Conservation (phyloP, 2,113 vertebrate species). For the Jaculus jaculus region DNA sequence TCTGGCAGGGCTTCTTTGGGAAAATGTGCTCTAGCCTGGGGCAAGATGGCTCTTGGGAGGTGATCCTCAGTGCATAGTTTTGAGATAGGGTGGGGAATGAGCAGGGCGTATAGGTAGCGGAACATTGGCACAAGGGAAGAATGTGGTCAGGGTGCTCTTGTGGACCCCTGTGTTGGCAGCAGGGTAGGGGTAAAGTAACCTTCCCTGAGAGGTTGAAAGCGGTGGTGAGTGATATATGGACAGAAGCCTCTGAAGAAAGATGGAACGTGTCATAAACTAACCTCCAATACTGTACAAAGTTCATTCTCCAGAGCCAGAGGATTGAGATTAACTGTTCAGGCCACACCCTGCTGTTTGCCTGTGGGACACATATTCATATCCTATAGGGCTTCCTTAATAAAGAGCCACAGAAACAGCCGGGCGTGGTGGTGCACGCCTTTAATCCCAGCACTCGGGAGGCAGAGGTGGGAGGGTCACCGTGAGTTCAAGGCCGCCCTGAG, state of each 20-base stretch:
- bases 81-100: not conserved
- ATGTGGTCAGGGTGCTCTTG: not conserved
- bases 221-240: not conserved
- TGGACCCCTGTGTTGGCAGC: not conserved
- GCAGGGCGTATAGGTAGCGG: not conserved
- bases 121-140: no score
- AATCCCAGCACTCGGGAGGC: no score
- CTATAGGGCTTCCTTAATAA: not conserved
- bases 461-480: no score
- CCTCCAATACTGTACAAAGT: not conserved
- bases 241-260: not conserved
- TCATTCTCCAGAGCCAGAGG: not conserved
- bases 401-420: no score
- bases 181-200: not conserved
- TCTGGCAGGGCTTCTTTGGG: not conserved
- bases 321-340: not conserved
- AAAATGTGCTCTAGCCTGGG: not conserved
- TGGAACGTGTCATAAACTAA: not conserved
- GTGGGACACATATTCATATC: not conserved
- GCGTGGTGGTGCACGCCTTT: no score
- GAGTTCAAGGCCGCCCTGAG: no score
- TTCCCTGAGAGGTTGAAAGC: not conserved
- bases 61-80: accelerated
- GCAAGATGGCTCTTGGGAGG: not conserved
- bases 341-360: not conserved